Conservation (phyloP, 1,140 invertebrate species). For the Ips nitidus region DNA sequence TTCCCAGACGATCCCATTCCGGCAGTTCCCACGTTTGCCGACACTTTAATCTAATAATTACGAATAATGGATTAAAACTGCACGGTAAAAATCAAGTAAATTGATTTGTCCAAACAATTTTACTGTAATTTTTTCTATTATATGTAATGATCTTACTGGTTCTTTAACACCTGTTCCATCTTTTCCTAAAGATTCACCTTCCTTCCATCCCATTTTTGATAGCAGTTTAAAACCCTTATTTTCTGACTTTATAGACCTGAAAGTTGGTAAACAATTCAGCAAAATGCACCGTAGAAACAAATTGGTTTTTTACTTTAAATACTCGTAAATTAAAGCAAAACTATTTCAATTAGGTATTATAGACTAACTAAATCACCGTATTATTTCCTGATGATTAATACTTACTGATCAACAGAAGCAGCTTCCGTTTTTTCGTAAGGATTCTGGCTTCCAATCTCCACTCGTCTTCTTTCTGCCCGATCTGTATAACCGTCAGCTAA, state of each 20-base stretch:
- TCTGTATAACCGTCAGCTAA: constrained; percentile 68
- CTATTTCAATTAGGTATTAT: no score
- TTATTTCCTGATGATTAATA: neutral
- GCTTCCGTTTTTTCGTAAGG: constrained; percentile 79
- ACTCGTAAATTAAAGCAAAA: no score
- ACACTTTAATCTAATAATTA: constrained; percentile 39
- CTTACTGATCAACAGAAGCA: constrained; percentile 75
- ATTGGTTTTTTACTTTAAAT: no score
- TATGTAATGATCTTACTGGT: constrained; percentile 66
- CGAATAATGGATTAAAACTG: neutral
- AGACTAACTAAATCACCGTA: no score
- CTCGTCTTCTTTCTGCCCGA: constrained; percentile 72
- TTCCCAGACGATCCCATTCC: constrained; percentile 39
- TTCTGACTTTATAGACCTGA: constrained; percentile 70
- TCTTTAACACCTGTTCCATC: constrained; percentile 68
- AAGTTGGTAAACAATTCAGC: constrained; percentile 28
- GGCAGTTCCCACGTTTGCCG: constrained; percentile 43
- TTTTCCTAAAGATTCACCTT: constrained; percentile 82
- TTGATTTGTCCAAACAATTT: no score
- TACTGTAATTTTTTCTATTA: neutral
- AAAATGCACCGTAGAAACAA: no score
- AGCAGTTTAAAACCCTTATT: constrained; percentile 90
- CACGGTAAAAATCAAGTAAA: no score
- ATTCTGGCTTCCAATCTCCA: constrained; percentile 78
- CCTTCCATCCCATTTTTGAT: constrained; percentile 90